Conservation (phyloP, 37 sponge, comb jelly and placozoan species). For the Amphimedon queenslandica region DNA sequence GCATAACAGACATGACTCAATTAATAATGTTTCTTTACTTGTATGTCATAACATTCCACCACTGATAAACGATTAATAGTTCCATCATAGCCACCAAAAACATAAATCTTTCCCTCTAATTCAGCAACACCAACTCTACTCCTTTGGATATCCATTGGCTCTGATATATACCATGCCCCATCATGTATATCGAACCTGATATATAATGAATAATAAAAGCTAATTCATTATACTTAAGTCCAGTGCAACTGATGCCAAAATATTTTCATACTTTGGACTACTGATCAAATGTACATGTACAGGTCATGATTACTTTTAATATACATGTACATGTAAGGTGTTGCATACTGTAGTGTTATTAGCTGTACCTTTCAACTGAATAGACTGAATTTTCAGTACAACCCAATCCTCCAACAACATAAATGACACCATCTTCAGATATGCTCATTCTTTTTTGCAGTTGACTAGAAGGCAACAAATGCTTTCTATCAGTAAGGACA, state of each 20-base stretch:
- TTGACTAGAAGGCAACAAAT: conserved; percentile 12
- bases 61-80: conserved; percentile 21
- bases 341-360: no score
- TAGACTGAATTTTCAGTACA: conserved; percentile 33
- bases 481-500: conserved; percentile 47
- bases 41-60: conserved; percentile 50
- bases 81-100: conserved; percentile 67
- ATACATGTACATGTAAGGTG: conserved; percentile 3
- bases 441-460: conserved; percentile 12
- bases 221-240: no score
- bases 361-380: conserved; percentile 59
- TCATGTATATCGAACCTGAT: conserved; percentile 40
- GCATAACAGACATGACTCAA: not conserved
- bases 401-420: conserved; percentile 63
- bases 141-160: conserved; percentile 31
- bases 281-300: conserved; percentile 1
- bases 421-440: conserved; percentile 35
- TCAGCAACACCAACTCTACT: conserved; percentile 65
- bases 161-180: conserved; percentile 24
- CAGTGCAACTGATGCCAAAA: no score
- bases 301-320: no score
- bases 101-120: conserved; percentile 36
- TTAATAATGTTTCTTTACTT: not conserved
- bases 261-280: no score
- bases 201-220: no score